Evolutionary conservation across 2,797 vertebrate species (phyloP), one percentile per base, ranked within the genome.

Genomic region (Sebastes trivittatus): DNA sequence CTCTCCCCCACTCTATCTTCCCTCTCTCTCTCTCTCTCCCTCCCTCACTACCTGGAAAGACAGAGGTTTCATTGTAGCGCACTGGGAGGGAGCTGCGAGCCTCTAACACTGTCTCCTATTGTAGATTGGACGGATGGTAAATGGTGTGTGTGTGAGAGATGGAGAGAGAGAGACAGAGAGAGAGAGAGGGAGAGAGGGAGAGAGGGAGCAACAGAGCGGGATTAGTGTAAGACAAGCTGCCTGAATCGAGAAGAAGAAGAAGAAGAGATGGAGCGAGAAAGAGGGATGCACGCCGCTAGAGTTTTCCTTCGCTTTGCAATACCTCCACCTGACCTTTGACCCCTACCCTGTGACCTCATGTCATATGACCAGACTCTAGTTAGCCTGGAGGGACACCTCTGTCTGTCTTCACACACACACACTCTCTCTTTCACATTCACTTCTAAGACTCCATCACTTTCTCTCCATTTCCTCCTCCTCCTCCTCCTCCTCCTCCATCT

Each of bases 61-160:
- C 94, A 95, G 93, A 92, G 91, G 86, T 86, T 89, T 88, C 88
- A 91, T 94, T 94, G 94, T 94, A 11, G 64, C 36, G 3, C 84
- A 71, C 79, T 66, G 72, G 71, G 86, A 89, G 79, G 78, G 85
- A 86, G 88, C 75, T 82, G 75, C 30, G 11, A 85, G 81, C 75
- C 77, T 80, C 85, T 64, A 90, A 94, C 93, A 95, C 92, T 88
- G 93, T 92, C 88, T 91, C 63, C 90, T 90, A 91, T 93, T 95
- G 92, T 93, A 61, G 83, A 82, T 20, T 55, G 77, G 77, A 86
- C 27, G 72, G 87, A 85, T 74, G 82, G 80, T 25, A 72, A 75
- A 58, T 61, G 46, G 27, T 27, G 85, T 81, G 69, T 30, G 64
- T 5, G 61, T 7, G 20, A n/a, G 29, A 2, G 30, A 11, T 32